Evolutionary conservation across 1,140 invertebrate species (phyloP), one percentile per base, ranked within the genome.

Genomic region (Dryas iulia): DNA sequence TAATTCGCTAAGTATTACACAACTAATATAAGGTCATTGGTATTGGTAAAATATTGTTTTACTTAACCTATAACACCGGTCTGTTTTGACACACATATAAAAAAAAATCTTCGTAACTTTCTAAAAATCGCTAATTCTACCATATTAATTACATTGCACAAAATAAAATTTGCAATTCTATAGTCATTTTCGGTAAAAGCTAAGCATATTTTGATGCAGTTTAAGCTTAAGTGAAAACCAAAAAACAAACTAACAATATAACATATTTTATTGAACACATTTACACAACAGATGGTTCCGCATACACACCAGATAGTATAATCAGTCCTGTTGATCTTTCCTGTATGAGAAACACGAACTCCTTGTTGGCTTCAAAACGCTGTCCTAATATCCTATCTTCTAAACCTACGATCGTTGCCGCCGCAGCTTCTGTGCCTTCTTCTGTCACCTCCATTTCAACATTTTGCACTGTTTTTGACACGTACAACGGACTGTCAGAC

Each of bases 381-480:
- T 89, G 91, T 7, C 90, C 88, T 18, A 92, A 76, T 3, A 87
- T 81, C 65, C 93, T 92, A 61, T 93, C 90, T 76, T 90, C 83
- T 66, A 93, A 82, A 2, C 95, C 94, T 73, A 96, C 94, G n/a
- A 94, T 94, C 3, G 87, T 90, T 3, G 87, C 72, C 4, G 95
- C 94, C 18, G 95, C 92, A 14, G 96, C 95, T 14, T 95, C 92
- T 4, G 94, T 96, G 8, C 96, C 96, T 78, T 95, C 93, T 88
- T 97, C 96, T 66, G 94, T 94, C 0, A 96, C 94, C 74, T 96
- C 94, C 65, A 97, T 94, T 74, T 94, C 95, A 5, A 95, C 94
- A 78, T 95, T 95, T 76, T 96, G 96, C 33, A 96, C 76, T 1
- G 86, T 90, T 83, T 79, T 91, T 75, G 76, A 96, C 75, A 91